Evolutionary conservation across 2,888 invertebrate species (phyloP).

Genomic region (Stenodera caucasica): DNA sequence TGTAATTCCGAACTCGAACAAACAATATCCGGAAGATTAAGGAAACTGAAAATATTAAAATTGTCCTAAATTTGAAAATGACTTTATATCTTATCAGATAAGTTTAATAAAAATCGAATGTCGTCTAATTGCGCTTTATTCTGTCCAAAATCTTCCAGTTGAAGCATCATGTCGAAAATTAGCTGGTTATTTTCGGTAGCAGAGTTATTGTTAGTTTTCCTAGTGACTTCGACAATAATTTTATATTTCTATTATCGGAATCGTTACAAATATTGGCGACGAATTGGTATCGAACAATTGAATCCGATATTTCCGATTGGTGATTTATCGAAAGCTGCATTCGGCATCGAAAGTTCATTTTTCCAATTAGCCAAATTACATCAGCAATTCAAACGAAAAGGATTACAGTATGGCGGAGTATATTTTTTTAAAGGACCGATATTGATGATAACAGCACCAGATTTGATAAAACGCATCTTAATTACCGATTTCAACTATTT

Average conservation of each 20-base stretch:
- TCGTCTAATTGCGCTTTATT: too few relatives aligned
- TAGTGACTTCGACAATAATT: background rate
- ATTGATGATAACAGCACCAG: background rate
- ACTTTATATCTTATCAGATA: too few relatives aligned
- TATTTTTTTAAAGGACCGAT: constrained; percentile 3
- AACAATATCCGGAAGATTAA: too few relatives aligned
- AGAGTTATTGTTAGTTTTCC: background rate
- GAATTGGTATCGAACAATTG: background rate
- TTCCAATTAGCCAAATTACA: background rate
- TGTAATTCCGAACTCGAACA: too few relatives aligned
- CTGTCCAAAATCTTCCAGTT: too few relatives aligned
- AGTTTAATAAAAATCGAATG: too few relatives aligned
- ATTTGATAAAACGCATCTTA: too few relatives aligned
- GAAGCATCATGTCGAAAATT: too few relatives aligned
- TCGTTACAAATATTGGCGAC: background rate
- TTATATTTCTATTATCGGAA: background rate
- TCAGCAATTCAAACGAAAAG: background rate
- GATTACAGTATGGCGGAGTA: background rate
- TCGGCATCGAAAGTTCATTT: background rate
- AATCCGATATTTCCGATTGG: constrained; percentile 3
- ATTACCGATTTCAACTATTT: too few relatives aligned
- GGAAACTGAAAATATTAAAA: too few relatives aligned
- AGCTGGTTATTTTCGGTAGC: background rate
- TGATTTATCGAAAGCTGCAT: background rate
- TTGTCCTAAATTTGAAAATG: too few relatives aligned